Evolutionary conservation across 2,888 invertebrate genomes (phyloP).

Genomic region (Thecophora atra): DNA sequence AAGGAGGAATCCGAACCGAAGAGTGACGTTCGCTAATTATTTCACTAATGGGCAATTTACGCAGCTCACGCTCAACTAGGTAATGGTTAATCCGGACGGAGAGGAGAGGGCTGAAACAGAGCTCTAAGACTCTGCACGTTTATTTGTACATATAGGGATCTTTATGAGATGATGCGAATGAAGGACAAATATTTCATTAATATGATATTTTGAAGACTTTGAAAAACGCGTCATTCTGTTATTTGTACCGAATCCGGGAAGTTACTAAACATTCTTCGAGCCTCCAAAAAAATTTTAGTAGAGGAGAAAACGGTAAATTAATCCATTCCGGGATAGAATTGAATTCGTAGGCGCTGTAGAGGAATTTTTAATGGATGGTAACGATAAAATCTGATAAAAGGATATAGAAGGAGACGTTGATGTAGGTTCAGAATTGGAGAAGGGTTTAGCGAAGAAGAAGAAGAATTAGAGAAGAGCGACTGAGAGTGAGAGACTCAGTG

Average conservation of each 20-base stretch:
- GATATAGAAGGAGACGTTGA: slow-evolving; percentile 13
- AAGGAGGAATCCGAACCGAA: background rate
- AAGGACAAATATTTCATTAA: background rate
- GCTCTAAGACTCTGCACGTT: too few relatives aligned
- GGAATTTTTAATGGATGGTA: background rate
- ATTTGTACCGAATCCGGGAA: too few relatives aligned
- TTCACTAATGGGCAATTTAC: slow-evolving; percentile 10
- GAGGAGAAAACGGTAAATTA: too few relatives aligned
- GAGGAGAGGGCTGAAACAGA: too few relatives aligned
- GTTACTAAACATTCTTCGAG: too few relatives aligned
- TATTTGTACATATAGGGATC: too few relatives aligned
- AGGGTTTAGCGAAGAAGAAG: background rate
- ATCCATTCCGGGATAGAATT: too few relatives aligned
- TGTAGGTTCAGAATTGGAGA: slow-evolving; percentile 27
- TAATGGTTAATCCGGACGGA: background rate
- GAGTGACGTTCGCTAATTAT: slow-evolving; percentile 21
- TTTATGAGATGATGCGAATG: background rate
- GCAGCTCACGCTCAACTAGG: too few relatives aligned
- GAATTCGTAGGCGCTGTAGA: too few relatives aligned
- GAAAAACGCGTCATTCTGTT: too few relatives aligned
- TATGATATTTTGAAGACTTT: background rate
- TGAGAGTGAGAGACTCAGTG: background rate
- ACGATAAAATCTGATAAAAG: background rate
- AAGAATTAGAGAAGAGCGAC: background rate
- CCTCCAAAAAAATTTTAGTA: too few relatives aligned